Percentiles rank a stretch among this genome's conserved stretches.
These are phyloP conservation scores for Habrosyne pyritoides DNA, from an alignment of 2,888 invertebrate species.

Conservation along the genomic window DNA sequence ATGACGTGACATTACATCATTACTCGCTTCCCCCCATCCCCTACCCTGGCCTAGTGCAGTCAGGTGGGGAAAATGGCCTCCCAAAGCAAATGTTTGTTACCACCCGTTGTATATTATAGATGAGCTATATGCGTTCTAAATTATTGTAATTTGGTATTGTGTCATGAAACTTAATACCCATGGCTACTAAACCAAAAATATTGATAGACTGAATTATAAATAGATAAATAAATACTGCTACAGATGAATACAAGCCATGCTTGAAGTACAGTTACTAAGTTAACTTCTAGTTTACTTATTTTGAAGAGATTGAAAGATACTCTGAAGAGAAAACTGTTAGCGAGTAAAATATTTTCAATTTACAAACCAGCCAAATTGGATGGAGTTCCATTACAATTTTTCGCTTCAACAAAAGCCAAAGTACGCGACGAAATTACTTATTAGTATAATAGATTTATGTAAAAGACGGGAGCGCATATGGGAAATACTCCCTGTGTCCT, in stretches of 20 bases:
- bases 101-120: not conserved
- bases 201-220: too few relatives aligned
- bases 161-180: too few relatives aligned
- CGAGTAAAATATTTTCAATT: not conserved
- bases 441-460: constrained; percentile 30
- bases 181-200: too few relatives aligned
- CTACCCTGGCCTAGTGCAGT: constrained; percentile 19
- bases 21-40: constrained; percentile 14
- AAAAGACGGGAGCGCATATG: constrained; percentile 12
- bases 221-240: too few relatives aligned
- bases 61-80: constrained; percentile 33
- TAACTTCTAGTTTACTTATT: not conserved
- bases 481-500: constrained; percentile 21
- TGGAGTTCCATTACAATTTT: constrained; percentile 1
- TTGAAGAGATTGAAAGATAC: not conserved
- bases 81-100: constrained; percentile 25
- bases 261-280: too few relatives aligned
- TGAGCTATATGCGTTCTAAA: too few relatives aligned
- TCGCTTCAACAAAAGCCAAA: not conserved
- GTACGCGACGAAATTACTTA: constrained; percentile 24
- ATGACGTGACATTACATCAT: constrained; percentile 42
- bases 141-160: not conserved
- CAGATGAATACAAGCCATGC: too few relatives aligned
- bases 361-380: not conserved
- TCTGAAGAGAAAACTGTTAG: not conserved